These are phyloP conservation scores for Dasypus novemcinctus DNA, from an alignment of 2,113 vertebrate species.

Conservation along the genomic window DNA sequence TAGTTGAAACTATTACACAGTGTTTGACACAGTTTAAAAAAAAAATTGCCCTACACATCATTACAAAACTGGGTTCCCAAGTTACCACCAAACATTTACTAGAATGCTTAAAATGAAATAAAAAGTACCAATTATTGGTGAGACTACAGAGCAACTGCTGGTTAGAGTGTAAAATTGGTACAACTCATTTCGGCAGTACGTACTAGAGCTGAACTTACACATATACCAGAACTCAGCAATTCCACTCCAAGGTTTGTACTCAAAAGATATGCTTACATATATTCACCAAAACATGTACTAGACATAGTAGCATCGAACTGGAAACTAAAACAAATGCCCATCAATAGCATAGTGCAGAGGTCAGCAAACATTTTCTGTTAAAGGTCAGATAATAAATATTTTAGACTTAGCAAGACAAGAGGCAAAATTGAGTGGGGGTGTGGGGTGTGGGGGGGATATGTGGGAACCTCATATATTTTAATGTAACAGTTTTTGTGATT, in stretches of 20 bases:
- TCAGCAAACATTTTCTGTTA: neutral
- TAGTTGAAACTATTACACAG: neutral
- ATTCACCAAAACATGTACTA: neutral
- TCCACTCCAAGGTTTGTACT: neutral
- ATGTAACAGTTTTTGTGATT: no score
- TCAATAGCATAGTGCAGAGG: neutral
- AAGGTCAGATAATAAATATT: neutral
- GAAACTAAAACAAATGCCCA: neutral
- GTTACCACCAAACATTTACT: neutral
- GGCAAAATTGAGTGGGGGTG: conserved; percentile 29
- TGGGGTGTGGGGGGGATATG: no score
- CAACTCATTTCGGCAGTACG: neutral
- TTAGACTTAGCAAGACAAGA: neutral
- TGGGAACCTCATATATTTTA: no score
- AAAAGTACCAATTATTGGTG: neutral
- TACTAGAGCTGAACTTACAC: neutral
- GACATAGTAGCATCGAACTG: neutral
- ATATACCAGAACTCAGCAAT: neutral
- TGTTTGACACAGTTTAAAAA: neutral
- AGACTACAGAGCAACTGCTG: neutral
- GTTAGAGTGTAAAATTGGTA: neutral
- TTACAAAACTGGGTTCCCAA: neutral
- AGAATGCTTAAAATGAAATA: neutral
- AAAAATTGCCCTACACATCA: neutral
- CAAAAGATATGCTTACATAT: neutral